A percentile compares a stretch with the other conserved stretches of the same genome.
These are phyloP conservation scores for Anastrepha obliqua DNA, from an alignment of 1,140 invertebrate genomes.

Conservation along the genomic window DNA sequence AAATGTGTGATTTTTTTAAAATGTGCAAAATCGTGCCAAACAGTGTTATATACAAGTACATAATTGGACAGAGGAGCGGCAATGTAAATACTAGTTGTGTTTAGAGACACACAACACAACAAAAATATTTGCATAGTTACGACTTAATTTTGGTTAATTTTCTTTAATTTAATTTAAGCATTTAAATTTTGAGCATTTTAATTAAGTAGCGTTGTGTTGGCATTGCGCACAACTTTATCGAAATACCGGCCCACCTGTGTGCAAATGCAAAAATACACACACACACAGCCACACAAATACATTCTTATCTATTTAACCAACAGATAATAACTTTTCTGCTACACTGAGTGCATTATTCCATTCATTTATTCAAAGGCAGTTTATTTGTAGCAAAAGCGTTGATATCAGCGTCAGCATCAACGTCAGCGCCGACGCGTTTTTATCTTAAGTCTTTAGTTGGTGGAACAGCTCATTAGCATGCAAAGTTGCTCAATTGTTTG, in stretches of 20 bases:
- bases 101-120: neutral
- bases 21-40: too few species aligned
- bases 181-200: neutral
- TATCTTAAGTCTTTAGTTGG: slow-evolving; percentile 40
- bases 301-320: neutral
- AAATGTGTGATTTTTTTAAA: too few species aligned
- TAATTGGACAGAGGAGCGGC: slow-evolving; percentile 44
- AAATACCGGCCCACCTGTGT: slow-evolving; percentile 25
- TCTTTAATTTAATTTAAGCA: slow-evolving; percentile 21
- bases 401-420: neutral
- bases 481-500: neutral
- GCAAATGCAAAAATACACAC: neutral
- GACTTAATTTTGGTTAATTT: slow-evolving; percentile 47
- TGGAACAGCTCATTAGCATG: slow-evolving; percentile 25
- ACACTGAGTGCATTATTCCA: neutral
- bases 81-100: neutral
- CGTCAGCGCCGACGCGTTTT: neutral
- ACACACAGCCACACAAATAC: neutral
- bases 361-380: neutral
- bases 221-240: neutral
- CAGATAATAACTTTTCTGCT: neutral
- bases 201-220: neutral
- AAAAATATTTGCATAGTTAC: slow-evolving; percentile 32
- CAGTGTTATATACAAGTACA: neutral
- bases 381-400: neutral